These are phyloP conservation scores for Sebastes fasciatus DNA, from an alignment of 2,113 vertebrate genomes.

Conservation along the genomic window DNA sequence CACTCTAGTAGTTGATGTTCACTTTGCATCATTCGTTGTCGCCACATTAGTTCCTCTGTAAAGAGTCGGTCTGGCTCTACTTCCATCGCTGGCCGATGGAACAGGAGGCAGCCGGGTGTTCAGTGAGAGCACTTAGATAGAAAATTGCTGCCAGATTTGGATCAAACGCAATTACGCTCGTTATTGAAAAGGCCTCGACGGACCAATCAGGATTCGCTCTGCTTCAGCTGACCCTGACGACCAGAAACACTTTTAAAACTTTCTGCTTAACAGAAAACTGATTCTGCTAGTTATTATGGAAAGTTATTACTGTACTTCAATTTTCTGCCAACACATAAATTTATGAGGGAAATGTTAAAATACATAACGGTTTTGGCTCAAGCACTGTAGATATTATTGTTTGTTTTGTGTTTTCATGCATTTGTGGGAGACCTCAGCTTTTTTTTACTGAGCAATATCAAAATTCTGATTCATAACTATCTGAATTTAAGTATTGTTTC, in stretches of 20 bases:
- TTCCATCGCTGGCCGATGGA: slow-evolving; percentile 34
- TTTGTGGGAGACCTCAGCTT: neutral
- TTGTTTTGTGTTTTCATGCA: neutral
- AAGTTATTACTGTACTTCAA: slow-evolving; percentile 17
- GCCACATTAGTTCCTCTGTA: slow-evolving; percentile 41
- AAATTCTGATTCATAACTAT: neutral
- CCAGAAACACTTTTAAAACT: slow-evolving; percentile 25
- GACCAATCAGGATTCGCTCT: slow-evolving; percentile 47
- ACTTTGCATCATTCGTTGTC: slow-evolving; percentile 31
- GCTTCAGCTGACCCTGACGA: slow-evolving; percentile 47
- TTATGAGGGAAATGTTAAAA: neutral
- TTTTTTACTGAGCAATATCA: neutral
- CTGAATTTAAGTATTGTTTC: neutral
- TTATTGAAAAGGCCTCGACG: slow-evolving; percentile 48
- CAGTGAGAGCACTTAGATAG: slow-evolving; percentile 61
- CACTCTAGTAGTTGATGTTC: slow-evolving; percentile 22
- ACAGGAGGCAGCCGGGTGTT: slow-evolving; percentile 43
- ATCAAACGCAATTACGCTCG: slow-evolving; percentile 60
- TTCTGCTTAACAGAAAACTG: neutral
- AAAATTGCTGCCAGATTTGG: slow-evolving; percentile 64
- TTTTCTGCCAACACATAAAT: slow-evolving; percentile 2
- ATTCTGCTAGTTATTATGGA: slow-evolving; percentile 16
- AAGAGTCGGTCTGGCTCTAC: slow-evolving; percentile 27
- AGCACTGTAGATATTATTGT: neutral
- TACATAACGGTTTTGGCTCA: neutral